Conservation (phyloP, 2,888 invertebrate species). For the Sipha maydis region DNA sequence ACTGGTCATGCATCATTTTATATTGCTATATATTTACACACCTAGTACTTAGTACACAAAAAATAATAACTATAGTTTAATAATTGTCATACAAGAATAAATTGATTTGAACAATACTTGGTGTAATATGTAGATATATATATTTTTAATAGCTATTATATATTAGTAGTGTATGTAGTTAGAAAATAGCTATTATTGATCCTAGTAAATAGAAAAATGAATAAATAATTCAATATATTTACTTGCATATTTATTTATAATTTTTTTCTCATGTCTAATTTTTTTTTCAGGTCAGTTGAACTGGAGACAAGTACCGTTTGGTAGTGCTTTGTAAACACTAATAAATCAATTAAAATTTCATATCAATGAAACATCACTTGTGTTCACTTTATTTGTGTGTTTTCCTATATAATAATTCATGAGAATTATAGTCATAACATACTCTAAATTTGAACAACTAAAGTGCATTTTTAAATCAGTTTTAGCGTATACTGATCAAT, state of each 20-base stretch:
- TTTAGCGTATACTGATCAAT: slow-evolving; percentile 25
- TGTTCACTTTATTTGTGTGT: not conserved
- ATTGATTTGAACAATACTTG: too few relatives aligned
- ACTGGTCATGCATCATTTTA: too few relatives aligned
- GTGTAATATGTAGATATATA: too few relatives aligned
- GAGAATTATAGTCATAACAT: not conserved
- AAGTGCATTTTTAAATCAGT: slow-evolving; percentile 25
- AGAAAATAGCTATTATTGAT: too few relatives aligned
- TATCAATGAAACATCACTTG: not conserved
- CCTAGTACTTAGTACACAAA: too few relatives aligned
- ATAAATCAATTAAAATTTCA: not conserved
- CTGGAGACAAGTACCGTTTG: slow-evolving; percentile 52
- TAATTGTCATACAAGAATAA: too few relatives aligned
- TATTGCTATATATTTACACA: too few relatives aligned
- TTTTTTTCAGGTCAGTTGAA: slow-evolving; percentile 42
- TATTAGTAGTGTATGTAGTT: too few relatives aligned
- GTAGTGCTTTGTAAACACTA: slow-evolving; percentile 24
- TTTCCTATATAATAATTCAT: not conserved
- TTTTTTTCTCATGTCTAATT: not conserved
- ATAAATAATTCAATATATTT: not conserved
- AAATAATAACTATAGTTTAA: too few relatives aligned
- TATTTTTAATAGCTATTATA: too few relatives aligned
- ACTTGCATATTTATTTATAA: not conserved
- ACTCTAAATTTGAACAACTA: slow-evolving; percentile 36
- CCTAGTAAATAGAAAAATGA: not conserved